Evolutionary conservation across 35 echinoderm and acorn worm species (phyloP), one percentile per base, ranked within the genome.

Genomic region (Apostichopus californicus): DNA sequence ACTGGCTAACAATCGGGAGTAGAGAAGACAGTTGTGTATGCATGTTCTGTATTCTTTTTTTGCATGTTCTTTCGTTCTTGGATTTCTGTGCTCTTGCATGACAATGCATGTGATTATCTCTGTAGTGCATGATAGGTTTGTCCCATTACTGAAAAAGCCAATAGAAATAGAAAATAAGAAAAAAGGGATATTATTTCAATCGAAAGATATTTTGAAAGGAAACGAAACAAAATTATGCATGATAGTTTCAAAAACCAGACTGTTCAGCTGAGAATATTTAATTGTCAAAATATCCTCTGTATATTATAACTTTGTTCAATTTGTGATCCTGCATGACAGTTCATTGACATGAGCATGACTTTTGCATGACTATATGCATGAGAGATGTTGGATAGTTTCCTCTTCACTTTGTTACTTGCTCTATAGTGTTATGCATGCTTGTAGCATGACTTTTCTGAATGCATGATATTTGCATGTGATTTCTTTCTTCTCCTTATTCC

Each of bases 391-490:
- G 28, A 81, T 53, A 54, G 18, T 46, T 46, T 46, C 55, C 8
- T 53, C 10, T 77, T 22, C 25, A 77, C 13, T 54, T 81, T 54
- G 12, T 61, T 61, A 61, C 12, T 61, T 61, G 10, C 7, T 61
- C 58, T 12, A 61, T 18, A 54, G 24, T 5, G 55, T 6, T 54
- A 61, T 61, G 58, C 58, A 61, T 61, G 58, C 12, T 11, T 61
- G 0, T 61, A 1, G 7, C 8, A 23, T 55, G 25, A 52, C 0
- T 8, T 81, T 46, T 10, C 78, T 46, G 24, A 59, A 59, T 60
- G 81, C 81, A 85, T 85, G 81, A 85, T 75, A 6, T 20, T n/a
- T 59, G 81, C 81, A 85, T 85, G 81, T 85, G 5, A 85, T 59
- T 58, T 75, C 71, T 18, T 22, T 75, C 20, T 75, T 85, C 81